Conservation (phyloP, 1,140 invertebrate genomes). For the Drosophila athabasca region DNA sequence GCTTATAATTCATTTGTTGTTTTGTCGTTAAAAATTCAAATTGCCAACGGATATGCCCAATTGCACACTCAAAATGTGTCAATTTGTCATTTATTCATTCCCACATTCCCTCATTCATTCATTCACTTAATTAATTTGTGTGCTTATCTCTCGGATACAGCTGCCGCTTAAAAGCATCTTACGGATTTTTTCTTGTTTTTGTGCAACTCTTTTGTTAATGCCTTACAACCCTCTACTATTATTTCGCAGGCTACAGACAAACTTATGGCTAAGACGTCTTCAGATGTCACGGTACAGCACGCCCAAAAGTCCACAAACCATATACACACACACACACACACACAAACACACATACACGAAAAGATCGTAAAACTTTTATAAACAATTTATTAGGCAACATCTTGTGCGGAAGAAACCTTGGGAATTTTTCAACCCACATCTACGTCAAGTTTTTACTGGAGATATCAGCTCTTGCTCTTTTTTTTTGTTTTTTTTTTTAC, state of each 20-base stretch:
- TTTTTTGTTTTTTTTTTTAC: constrained; percentile 1
- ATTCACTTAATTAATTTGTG: constrained; percentile 26
- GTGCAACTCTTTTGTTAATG: constrained; percentile 32
- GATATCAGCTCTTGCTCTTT: constrained; percentile 3
- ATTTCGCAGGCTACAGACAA: constrained; percentile 50
- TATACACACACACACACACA: constrained; percentile 13
- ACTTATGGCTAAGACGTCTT: constrained; percentile 57
- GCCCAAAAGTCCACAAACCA: constrained; percentile 1
- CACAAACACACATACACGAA: constrained; percentile 14
- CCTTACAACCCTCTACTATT: constrained; percentile 8
- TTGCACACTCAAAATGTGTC: constrained; percentile 62
- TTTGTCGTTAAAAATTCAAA: constrained; percentile 32
- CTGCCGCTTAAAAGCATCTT: constrained; percentile 50
- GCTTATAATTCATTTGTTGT: constrained; percentile 45
- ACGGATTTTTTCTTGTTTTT: not conserved
- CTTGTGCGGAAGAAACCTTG: constrained; percentile 6
- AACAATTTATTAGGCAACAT: constrained; percentile 47
- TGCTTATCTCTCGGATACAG: constrained; percentile 4
- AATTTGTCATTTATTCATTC: constrained; percentile 47
- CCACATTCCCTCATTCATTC: constrained; percentile 20
- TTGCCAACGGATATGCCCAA: constrained; percentile 63
- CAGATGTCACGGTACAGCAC: constrained; percentile 53
- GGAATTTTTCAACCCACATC: constrained; percentile 8
- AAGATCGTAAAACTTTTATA: constrained; percentile 48
- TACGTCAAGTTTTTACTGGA: constrained; percentile 13